A percentile compares a stretch with the other conserved stretches of the same genome.
Conservation (phyloP, 2,888 invertebrate genomes). For the Eucera pruinosa region DNA sequence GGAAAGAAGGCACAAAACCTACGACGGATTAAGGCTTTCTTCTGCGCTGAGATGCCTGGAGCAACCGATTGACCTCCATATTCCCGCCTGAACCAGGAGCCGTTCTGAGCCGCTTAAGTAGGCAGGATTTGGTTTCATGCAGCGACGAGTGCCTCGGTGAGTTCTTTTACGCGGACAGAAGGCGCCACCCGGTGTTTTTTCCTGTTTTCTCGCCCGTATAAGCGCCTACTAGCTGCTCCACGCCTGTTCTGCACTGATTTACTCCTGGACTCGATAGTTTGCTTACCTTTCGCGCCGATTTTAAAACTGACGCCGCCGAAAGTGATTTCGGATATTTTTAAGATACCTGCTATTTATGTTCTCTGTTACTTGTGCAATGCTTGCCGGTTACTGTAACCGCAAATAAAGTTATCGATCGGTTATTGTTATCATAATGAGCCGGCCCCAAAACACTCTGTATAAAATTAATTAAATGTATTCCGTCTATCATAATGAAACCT, state of each 20-base stretch:
- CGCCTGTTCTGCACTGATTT: background rate
- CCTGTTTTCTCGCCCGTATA: constrained; percentile 32
- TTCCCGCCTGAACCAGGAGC: constrained; percentile 66
- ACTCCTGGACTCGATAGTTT: background rate
- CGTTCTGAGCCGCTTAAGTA: constrained; percentile 72
- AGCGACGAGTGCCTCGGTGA: constrained; percentile 47
- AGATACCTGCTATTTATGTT: too few relatives aligned
- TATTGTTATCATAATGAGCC: too few relatives aligned
- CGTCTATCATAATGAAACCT: too few relatives aligned
- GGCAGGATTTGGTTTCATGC: constrained; percentile 70
- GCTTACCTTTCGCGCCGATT: too few relatives aligned
- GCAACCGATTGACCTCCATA: constrained; percentile 76
- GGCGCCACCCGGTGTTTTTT: constrained; percentile 66
- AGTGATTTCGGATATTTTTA: too few relatives aligned
- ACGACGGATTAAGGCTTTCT: constrained; percentile 74
- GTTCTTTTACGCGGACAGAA: constrained; percentile 43
- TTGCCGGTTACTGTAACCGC: too few relatives aligned
- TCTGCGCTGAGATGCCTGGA: constrained; percentile 68
- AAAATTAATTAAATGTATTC: too few relatives aligned
- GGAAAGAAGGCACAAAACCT: constrained; percentile 50
- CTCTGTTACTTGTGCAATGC: too few relatives aligned
- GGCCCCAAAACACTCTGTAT: too few relatives aligned
- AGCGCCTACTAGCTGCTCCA: constrained; percentile 29
- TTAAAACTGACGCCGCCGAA: too few relatives aligned
- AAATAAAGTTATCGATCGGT: too few relatives aligned